Conservation (phyloP, 2,888 invertebrate species). For the Chirona hameri region DNA sequence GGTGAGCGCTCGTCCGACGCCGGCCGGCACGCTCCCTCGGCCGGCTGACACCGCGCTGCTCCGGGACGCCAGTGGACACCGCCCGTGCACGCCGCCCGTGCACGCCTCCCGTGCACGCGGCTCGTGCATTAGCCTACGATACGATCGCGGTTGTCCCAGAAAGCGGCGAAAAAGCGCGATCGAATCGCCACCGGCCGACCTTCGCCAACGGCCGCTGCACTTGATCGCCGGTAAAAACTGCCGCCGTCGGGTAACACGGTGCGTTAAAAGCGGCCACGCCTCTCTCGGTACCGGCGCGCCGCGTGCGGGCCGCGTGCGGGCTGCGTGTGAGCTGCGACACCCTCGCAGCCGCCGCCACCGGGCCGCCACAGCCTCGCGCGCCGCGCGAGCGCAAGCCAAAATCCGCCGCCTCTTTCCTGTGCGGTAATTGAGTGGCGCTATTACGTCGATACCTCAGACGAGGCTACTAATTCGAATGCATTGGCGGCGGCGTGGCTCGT, state of each 20-base stretch:
- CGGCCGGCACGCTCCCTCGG: not conserved
- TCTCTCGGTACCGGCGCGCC: not conserved
- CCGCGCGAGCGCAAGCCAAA: not conserved
- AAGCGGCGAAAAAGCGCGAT: not conserved
- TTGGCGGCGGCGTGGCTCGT: not conserved
- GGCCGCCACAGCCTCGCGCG: not conserved
- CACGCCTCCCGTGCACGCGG: not conserved
- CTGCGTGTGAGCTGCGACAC: too few relatives aligned
- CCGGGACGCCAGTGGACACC: not conserved
- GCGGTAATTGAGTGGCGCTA: not conserved
- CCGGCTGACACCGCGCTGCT: not conserved
- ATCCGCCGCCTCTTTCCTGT: not conserved
- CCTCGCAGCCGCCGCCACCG: not conserved
- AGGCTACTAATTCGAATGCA: not conserved
- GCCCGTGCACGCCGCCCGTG: not conserved
- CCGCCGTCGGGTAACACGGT: not conserved
- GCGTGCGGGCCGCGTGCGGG: not conserved
- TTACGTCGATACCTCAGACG: not conserved
- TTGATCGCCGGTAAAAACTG: not conserved
- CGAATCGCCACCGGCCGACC: not conserved
- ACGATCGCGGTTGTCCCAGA: not conserved
- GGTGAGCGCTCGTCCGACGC: not conserved
- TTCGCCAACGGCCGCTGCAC: not conserved
- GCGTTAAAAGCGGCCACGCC: not conserved
- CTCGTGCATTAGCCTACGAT: slow-evolving; percentile 10